Percentiles rank a stretch among this genome's conserved stretches.
Evolutionary conservation across 2,888 invertebrate genomes (phyloP).

Genomic region (Oeneis ivallda): DNA sequence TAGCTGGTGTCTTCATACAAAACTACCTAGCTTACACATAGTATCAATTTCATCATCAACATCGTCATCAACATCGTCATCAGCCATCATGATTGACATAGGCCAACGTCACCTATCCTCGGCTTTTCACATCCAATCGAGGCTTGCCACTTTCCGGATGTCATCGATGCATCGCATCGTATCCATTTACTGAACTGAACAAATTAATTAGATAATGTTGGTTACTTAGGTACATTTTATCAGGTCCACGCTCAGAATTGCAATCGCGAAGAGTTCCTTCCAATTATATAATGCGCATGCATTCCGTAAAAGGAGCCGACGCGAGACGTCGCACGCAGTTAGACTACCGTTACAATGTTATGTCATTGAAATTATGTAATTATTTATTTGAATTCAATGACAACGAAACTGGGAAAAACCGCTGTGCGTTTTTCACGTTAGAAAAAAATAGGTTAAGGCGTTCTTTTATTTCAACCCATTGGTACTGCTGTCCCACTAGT

Average conservation of each 20-base stretch:
- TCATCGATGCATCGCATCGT: too few species aligned
- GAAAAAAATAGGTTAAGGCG: slow-evolving; percentile 5
- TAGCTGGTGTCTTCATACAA: too few species aligned
- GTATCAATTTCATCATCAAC: too few species aligned
- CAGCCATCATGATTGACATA: too few species aligned
- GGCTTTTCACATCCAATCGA: too few species aligned
- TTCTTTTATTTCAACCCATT: too few species aligned
- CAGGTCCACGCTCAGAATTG: slow-evolving; percentile 19
- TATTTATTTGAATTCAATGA: slow-evolving; percentile 31
- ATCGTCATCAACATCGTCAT: too few species aligned
- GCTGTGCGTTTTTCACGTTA: slow-evolving; percentile 11
- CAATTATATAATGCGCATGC: slow-evolving; percentile 25
- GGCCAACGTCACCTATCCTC: too few species aligned
- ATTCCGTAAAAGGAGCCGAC: slow-evolving; percentile 39
- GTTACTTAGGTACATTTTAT: slow-evolving; percentile 8
- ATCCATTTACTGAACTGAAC: slow-evolving; percentile 7
- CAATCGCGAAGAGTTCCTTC: slow-evolving; percentile 32
- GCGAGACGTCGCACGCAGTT: slow-evolving; percentile 37
- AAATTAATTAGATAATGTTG: slow-evolving; percentile 9
- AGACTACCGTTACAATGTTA: slow-evolving; percentile 43
- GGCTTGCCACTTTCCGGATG: too few species aligned
- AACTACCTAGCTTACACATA: too few species aligned
- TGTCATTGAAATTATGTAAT: slow-evolving; percentile 44
- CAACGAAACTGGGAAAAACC: slow-evolving; percentile 37
- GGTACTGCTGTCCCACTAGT: too few species aligned